Evolutionary conservation across 2,888 invertebrate genomes (phyloP).

Genomic region (Drosophila mayaguana): DNA sequence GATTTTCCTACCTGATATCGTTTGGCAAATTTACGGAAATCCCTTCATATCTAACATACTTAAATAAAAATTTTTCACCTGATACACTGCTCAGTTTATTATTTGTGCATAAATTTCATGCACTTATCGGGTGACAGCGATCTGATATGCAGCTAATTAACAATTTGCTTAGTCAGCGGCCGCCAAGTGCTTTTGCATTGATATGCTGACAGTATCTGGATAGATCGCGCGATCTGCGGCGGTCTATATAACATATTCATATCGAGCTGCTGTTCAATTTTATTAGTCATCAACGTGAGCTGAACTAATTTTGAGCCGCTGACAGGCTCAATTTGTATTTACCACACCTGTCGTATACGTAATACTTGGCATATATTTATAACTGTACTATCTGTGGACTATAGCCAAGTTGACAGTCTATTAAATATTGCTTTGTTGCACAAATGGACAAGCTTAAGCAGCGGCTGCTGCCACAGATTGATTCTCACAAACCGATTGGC

Average conservation of each 20-base stretch:
- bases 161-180: conserved; percentile 39
- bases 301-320: conserved; percentile 33
- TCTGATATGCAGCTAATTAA: conserved; percentile 53
- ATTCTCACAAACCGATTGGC: conserved; percentile 45
- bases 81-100: background rate
- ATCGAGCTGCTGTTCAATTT: conserved; percentile 14
- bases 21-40: background rate
- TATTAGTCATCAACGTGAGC: conserved; percentile 44
- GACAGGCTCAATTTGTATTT: conserved; percentile 33
- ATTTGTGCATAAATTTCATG: conserved; percentile 12
- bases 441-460: conserved; percentile 11
- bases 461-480: conserved; percentile 32
- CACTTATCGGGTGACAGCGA: conserved; percentile 29
- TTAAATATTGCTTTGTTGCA: conserved; percentile 22
- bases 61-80: conserved; percentile 10
- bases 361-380: conserved; percentile 16
- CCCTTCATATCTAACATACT: background rate
- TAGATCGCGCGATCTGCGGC: conserved; percentile 31
- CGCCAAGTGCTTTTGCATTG: conserved; percentile 46
- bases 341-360: conserved; percentile 20
- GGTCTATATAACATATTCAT: conserved; percentile 1
- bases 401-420: conserved; percentile 3
- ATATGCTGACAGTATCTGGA: conserved; percentile 55
- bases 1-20: background rate
- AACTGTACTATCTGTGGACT: background rate